phyloP scores from a whole-genome alignment of 2,888 invertebrate species.

The Lepidochitona cinerea region DNA sequence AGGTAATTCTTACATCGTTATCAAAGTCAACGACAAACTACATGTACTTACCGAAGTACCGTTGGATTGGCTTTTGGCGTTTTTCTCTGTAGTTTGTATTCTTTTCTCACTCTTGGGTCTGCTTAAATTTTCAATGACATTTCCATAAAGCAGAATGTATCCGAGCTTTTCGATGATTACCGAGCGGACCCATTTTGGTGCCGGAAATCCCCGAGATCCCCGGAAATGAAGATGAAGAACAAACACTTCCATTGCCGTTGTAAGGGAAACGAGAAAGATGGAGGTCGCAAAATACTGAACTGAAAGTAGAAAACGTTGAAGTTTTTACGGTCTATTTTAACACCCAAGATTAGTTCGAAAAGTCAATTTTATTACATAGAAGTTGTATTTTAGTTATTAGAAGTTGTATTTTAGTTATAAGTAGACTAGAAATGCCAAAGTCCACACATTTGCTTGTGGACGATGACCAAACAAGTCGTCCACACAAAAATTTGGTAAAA shows the following conservation, averaged over 20 bases:
- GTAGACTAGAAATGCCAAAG: too few relatives aligned
- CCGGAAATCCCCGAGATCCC: not conserved
- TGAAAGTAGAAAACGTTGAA: not conserved
- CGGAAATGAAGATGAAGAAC: slow-evolving; percentile 10
- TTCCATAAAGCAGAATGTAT: not conserved
- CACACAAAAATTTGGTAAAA: not conserved
- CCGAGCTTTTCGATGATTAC: not conserved
- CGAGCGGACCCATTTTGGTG: not conserved
- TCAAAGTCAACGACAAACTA: too few relatives aligned
- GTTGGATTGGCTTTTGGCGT: too few relatives aligned
- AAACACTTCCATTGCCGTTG: not conserved
- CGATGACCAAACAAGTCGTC: too few relatives aligned
- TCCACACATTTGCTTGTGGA: too few relatives aligned
- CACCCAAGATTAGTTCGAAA: not conserved
- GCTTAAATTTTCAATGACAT: not conserved
- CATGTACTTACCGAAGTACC: too few relatives aligned
- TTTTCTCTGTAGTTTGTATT: not conserved
- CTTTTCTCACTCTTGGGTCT: not conserved
- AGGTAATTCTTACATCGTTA: too few relatives aligned
- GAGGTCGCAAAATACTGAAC: not conserved
- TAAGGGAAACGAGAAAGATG: not conserved
- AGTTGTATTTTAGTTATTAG: too few relatives aligned
- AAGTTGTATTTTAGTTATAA: too few relatives aligned
- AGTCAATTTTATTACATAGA: too few relatives aligned
- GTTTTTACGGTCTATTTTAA: not conserved